Conservation (phyloP, 2,113 vertebrate species). For the Syngnathoides biaculeatus region DNA sequence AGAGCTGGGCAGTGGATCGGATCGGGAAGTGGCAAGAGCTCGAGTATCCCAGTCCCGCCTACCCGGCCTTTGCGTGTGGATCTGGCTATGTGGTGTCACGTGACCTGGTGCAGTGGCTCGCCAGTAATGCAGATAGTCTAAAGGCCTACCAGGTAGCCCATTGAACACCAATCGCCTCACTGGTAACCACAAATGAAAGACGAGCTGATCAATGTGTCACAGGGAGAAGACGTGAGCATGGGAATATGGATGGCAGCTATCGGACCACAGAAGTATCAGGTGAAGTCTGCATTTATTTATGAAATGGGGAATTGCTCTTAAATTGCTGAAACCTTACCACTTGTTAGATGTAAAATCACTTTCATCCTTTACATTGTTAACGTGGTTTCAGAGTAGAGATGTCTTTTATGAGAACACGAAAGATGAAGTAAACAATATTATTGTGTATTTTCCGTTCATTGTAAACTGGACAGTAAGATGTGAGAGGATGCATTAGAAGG, state of each 20-base stretch:
- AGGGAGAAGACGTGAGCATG: constrained; percentile 99
- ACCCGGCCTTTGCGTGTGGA: constrained; percentile 94
- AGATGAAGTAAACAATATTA: neutral
- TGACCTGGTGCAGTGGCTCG: constrained; percentile 91
- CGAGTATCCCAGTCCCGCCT: constrained; percentile 90
- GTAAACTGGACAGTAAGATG: neutral
- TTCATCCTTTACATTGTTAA: neutral
- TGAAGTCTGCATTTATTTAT: constrained; percentile 31
- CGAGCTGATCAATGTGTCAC: constrained; percentile 20
- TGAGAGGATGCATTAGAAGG: neutral
- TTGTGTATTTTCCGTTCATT: neutral
- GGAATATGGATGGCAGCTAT: constrained; percentile 99
- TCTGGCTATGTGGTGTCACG: constrained; percentile 90
- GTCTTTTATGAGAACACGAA: neutral
- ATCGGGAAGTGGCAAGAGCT: constrained; percentile 97
- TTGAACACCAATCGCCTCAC: neutral
- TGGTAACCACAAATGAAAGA: neutral
- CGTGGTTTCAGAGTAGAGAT: neutral
- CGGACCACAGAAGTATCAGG: constrained; percentile 89
- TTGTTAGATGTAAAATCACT: neutral
- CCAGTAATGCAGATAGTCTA: constrained; percentile 81
- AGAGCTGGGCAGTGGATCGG: constrained; percentile 96
- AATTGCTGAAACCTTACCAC: neutral
- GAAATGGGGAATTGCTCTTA: neutral
- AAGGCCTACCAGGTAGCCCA: constrained; percentile 90